Evolutionary conservation across 2,888 invertebrate species (phyloP).

Genomic region (Anthoptus insignis): DNA sequence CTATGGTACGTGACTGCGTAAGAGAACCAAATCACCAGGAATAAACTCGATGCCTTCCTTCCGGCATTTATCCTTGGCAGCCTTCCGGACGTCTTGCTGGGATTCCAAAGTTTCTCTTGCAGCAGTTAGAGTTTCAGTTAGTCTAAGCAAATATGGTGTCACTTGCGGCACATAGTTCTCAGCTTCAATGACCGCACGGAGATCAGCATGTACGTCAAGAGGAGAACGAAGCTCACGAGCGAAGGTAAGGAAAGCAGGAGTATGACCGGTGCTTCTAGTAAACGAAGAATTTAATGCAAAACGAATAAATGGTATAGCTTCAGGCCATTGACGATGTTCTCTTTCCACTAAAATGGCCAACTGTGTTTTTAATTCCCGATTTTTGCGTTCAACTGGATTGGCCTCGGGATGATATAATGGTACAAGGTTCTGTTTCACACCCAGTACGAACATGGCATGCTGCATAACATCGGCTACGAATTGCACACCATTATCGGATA

Average conservation of each 20-base stretch:
- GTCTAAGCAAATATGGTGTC: conserved; percentile 37
- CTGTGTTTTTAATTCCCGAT: conserved; percentile 55
- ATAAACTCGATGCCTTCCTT: background rate
- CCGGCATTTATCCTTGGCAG: background rate
- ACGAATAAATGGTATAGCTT: conserved; percentile 40
- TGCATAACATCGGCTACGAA: conserved; percentile 51
- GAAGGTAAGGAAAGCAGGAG: conserved; percentile 53
- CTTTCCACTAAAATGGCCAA: conserved; percentile 48
- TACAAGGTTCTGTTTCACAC: conserved; percentile 44
- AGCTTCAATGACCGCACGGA: conserved; percentile 33
- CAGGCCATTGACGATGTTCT: conserved; percentile 44
- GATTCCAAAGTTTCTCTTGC: background rate
- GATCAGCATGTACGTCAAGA: conserved; percentile 29
- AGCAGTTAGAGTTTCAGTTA: conserved; percentile 29
- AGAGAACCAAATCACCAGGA: conserved; percentile 26
- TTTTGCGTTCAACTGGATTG: conserved; percentile 57
- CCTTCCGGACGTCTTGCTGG: conserved; percentile 23
- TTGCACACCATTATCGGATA: conserved; percentile 51
- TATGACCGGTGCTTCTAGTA: conserved; percentile 43
- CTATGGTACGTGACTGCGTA: conserved; percentile 16
- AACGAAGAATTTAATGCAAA: conserved; percentile 33
- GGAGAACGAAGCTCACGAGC: conserved; percentile 52
- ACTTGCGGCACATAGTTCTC: conserved; percentile 48
- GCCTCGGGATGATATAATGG: conserved; percentile 60
- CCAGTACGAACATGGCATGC: conserved; percentile 12